These are phyloP conservation scores for Cephalopholis sonnerati DNA, from an alignment of 2,113 vertebrate genomes.

Conservation along the genomic window DNA sequence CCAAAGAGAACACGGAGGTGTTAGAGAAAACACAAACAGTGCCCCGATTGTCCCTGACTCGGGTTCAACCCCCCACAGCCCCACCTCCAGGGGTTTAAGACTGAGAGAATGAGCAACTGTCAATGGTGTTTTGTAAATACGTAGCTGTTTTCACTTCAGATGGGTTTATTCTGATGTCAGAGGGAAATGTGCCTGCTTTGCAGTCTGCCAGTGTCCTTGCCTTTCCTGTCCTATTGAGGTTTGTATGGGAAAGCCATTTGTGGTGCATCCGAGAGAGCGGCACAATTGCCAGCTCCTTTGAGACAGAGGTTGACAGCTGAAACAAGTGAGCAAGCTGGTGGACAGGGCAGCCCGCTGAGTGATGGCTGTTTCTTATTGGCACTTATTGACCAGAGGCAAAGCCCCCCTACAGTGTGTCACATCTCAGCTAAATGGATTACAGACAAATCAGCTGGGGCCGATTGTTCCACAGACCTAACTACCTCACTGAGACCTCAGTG, in stretches of 20 bases:
- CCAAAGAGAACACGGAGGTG: constrained; percentile 73
- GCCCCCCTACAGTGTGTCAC: constrained; percentile 77
- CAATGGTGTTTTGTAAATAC: constrained; percentile 80
- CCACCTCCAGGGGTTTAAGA: constrained; percentile 63
- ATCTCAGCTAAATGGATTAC: constrained; percentile 80
- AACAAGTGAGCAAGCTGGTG: constrained; percentile 80
- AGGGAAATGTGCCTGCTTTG: constrained; percentile 67
- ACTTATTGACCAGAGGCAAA: constrained; percentile 78
- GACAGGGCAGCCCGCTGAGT: constrained; percentile 81
- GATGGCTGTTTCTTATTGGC: constrained; percentile 79
- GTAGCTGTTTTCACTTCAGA: constrained; percentile 68
- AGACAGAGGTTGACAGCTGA: constrained; percentile 75
- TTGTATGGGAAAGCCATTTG: constrained; percentile 74
- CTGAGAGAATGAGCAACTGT: constrained; percentile 70
- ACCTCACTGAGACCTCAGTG: constrained; percentile 59
- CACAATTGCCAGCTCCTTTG: constrained; percentile 69
- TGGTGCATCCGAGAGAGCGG: constrained; percentile 56
- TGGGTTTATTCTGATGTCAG: constrained; percentile 68
- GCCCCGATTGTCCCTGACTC: constrained; percentile 72
- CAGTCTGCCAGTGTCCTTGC: constrained; percentile 66
- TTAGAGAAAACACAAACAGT: constrained; percentile 80
- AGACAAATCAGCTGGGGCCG: constrained; percentile 66
- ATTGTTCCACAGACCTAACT: constrained; percentile 64
- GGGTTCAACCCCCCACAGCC: constrained; percentile 54
- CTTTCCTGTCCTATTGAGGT: constrained; percentile 74